Conservation (phyloP, 1,140 invertebrate genomes). For the Macrostomum lignano region DNA sequence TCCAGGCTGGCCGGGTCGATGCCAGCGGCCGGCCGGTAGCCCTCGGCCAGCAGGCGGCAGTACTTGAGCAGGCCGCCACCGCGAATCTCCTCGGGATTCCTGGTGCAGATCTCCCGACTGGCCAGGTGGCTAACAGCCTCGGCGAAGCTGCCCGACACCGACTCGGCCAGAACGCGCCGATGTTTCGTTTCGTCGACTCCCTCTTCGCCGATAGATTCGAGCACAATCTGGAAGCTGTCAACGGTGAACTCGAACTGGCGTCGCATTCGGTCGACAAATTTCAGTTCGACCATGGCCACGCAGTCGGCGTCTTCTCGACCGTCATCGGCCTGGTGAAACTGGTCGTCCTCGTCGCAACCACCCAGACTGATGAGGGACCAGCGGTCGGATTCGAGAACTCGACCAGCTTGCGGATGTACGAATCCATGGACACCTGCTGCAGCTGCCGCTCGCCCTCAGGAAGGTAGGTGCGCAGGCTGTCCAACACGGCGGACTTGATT, state of each 20-base stretch:
- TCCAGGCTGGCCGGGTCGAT: no score
- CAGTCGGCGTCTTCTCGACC: no score
- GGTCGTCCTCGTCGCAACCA: no score
- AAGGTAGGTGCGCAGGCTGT: no score
- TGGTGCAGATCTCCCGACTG: slow-evolving; percentile 66
- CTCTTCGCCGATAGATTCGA: no score
- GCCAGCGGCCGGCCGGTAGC: slow-evolving; percentile 53
- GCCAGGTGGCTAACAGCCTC: slow-evolving; percentile 73
- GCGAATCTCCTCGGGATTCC: slow-evolving; percentile 85
- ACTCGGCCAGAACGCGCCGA: slow-evolving; percentile 76
- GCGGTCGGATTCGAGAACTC: no score
- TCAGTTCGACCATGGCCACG: slow-evolving; percentile 60
- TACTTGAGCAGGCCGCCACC: slow-evolving; percentile 96
- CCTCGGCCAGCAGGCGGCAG: slow-evolving; percentile 70
- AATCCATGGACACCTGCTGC: no score
- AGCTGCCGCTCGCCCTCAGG: no score
- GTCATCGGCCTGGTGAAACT: no score
- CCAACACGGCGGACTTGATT: no score
- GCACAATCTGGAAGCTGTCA: slow-evolving; percentile 87
- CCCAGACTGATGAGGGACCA: no score
- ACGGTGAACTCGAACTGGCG: slow-evolving; percentile 96
- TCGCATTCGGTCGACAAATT: slow-evolving; percentile 92
- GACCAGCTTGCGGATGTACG: no score
- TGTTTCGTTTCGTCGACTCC: slow-evolving; percentile 71
- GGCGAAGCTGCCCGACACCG: slow-evolving; percentile 80